Percentiles rank a stretch among this genome's conserved stretches.
Conservation (phyloP, 2,888 invertebrate genomes). For the Ferrisia virgata region DNA sequence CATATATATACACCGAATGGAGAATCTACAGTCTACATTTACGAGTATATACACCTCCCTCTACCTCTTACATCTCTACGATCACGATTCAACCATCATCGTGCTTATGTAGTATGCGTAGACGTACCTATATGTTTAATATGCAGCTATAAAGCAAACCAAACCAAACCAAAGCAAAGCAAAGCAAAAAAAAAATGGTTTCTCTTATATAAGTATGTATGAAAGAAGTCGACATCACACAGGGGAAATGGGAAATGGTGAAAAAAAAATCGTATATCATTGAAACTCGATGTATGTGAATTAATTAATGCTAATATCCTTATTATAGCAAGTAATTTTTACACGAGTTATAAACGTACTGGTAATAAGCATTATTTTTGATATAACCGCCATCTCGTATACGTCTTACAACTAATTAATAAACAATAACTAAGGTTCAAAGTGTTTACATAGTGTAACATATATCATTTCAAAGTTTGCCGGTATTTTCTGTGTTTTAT, state of each 20-base stretch:
- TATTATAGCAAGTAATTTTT: background rate
- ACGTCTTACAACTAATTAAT: constrained; percentile 19
- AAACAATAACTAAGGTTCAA: constrained; percentile 10
- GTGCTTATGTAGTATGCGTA: background rate
- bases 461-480: background rate
- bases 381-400: background rate
- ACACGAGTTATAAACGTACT: background rate
- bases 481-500: too few species aligned
- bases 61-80: background rate
- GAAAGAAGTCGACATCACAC: background rate
- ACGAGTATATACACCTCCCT: background rate
- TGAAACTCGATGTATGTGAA: background rate
- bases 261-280: background rate
- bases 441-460: background rate
- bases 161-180: too few species aligned
- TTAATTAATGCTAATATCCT: constrained; percentile 12
- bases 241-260: background rate
- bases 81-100: constrained; percentile 10
- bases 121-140: too few species aligned
- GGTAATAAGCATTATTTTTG: constrained; percentile 21
- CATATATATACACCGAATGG: too few species aligned
- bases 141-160: too few species aligned
- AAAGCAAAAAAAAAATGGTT: constrained; percentile 22
- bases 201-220: background rate
- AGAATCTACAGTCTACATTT: background rate